Evolutionary conservation across 2,797 vertebrate species (phyloP).

Genomic region (Hemibagrus guttatus): DNA sequence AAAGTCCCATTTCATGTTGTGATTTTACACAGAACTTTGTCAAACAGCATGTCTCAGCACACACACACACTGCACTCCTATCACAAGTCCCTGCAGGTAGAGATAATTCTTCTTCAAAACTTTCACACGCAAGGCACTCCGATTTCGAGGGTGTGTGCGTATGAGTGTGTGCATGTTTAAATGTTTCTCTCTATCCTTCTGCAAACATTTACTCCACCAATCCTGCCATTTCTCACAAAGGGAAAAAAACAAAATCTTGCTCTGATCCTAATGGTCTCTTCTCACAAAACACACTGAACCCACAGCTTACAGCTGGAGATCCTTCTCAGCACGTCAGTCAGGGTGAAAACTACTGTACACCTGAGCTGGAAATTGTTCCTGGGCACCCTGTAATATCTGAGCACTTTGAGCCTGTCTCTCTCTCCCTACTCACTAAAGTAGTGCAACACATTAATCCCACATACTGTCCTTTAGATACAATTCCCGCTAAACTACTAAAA

Average conservation of each 20-base stretch:
- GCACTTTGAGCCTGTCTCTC: no score
- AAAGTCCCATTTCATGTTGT: no score
- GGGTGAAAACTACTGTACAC: no score
- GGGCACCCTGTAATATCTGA: no score
- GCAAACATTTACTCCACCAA: background rate
- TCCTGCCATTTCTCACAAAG: background rate
- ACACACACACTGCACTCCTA: conserved; percentile 1
- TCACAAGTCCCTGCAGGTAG: background rate
- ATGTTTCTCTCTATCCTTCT: background rate
- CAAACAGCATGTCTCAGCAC: background rate
- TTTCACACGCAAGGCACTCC: background rate
- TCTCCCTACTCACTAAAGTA: no score
- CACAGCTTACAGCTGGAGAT: background rate
- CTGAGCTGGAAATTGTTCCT: no score
- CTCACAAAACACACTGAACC: background rate
- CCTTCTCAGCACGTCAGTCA: background rate
- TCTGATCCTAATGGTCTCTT: background rate
- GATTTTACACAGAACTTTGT: background rate
- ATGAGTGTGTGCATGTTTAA: background rate
- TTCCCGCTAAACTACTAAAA: no score
- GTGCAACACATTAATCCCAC: no score
- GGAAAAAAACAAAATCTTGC: background rate
- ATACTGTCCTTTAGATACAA: no score
- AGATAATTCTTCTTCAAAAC: background rate
- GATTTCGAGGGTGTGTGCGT: background rate